phyloP scores from a whole-genome alignment of 2,888 invertebrate genomes.

The Pterostichus niger region DNA sequence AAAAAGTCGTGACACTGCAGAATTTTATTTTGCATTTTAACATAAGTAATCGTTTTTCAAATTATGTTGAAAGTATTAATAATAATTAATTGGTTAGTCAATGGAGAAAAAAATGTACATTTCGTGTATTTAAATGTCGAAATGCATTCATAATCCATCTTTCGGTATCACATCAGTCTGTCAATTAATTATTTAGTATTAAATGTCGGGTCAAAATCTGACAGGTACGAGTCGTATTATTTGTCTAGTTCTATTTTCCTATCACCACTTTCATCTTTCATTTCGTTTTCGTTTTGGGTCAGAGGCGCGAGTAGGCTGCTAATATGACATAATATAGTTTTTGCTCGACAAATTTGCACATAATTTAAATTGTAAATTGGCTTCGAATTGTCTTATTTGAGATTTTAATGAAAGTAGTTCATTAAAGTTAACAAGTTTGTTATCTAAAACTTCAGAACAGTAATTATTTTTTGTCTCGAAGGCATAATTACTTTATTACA shows the following conservation, averaged over 20 bases:
- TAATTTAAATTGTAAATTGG: constrained; percentile 35
- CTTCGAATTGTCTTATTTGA: neutral
- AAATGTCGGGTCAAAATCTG: constrained; percentile 41
- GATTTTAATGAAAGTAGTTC: constrained; percentile 21
- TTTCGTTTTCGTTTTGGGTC: constrained; percentile 20
- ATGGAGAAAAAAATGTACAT: neutral
- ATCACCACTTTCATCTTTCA: constrained; percentile 50
- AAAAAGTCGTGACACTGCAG: too few relatives aligned
- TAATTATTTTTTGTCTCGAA: constrained; percentile 8
- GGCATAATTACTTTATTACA: neutral
- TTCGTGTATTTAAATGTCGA: constrained; percentile 8
- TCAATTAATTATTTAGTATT: constrained; percentile 40
- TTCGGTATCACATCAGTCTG: neutral
- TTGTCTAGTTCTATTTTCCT: constrained; percentile 19
- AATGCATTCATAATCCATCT: constrained; percentile 11
- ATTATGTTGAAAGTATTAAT: constrained; percentile 3
- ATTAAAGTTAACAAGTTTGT: constrained; percentile 36
- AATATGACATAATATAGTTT: constrained; percentile 34
- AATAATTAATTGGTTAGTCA: neutral
- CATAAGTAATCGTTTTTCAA: neutral
- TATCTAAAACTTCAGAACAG: neutral
- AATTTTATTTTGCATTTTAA: too few relatives aligned
- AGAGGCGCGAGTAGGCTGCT: constrained; percentile 9
- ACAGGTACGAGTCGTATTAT: constrained; percentile 43
- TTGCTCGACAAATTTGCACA: constrained; percentile 13